phyloP scores from a whole-genome alignment of 2,113 vertebrate species.

The Melierax canorus region DNA sequence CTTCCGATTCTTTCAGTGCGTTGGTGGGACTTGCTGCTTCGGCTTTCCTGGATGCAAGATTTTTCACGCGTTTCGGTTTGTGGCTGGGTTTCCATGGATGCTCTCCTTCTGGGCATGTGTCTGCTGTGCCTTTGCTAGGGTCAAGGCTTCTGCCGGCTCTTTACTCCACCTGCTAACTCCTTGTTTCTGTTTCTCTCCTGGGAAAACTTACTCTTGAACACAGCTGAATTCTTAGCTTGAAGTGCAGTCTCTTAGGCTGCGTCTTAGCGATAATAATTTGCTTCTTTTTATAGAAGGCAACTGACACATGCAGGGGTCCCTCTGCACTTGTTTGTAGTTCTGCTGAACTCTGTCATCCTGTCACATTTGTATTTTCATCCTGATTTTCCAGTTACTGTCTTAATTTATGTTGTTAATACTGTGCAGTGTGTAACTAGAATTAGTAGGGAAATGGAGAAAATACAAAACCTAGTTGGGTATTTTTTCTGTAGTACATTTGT shows the following conservation, averaged over 20 bases:
- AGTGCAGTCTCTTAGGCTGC: fast-evolving
- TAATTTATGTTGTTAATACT: neutral
- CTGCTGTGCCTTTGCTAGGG: neutral
- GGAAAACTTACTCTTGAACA: fast-evolving
- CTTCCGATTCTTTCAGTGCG: fast-evolving
- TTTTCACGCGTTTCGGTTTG: fast-evolving
- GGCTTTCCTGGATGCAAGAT: fast-evolving
- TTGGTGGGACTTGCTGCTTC: fast-evolving
- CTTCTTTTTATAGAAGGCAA: fast-evolving
- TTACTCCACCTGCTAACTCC: fast-evolving
- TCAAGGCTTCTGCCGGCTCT: fast-evolving
- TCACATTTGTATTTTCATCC: neutral
- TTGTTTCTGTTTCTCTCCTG: neutral
- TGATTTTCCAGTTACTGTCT: neutral
- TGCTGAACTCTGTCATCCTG: fast-evolving
- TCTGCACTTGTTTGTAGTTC: fast-evolving
- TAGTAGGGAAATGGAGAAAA: neutral
- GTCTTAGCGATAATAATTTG: no score
- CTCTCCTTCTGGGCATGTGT: fast-evolving
- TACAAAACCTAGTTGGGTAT: fast-evolving
- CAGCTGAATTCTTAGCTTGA: no score
- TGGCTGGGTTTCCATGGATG: fast-evolving
- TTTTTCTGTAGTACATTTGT: neutral
- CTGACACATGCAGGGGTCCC: fast-evolving
- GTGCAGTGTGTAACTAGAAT: neutral